Evolutionary conservation across 2,797 vertebrate genomes (phyloP).

Genomic region (Tauraco hartlaubi): DNA sequence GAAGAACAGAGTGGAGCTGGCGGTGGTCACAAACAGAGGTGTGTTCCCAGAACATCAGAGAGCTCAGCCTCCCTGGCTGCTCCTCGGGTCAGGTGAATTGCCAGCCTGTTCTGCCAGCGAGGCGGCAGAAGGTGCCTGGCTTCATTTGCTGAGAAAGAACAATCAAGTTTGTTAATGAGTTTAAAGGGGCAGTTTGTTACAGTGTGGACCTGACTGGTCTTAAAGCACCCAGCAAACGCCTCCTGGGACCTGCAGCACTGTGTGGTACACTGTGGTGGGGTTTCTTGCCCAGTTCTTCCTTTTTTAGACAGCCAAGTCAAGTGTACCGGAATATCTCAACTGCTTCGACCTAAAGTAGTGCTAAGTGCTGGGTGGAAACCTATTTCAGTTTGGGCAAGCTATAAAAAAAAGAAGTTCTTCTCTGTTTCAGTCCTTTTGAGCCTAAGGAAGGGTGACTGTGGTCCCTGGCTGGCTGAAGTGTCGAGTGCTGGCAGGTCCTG

Average conservation of each 20-base stretch:
- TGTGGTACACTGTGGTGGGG: background rate
- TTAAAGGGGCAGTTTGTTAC: background rate
- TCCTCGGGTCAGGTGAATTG: rapidly evolving
- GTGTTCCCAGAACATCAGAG: conserved; percentile 4
- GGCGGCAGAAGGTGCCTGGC: background rate
- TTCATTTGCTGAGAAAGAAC: background rate
- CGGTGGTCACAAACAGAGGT: background rate
- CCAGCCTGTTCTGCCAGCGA: background rate
- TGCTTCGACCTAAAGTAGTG: background rate
- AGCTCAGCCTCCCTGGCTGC: background rate
- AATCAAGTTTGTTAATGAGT: background rate
- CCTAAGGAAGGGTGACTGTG: background rate
- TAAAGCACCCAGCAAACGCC: background rate
- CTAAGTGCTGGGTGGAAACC: conserved; percentile 62
- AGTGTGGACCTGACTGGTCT: background rate
- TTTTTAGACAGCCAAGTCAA: conserved; percentile 1
- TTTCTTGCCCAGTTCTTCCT: background rate
- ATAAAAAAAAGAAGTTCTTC: conserved; percentile 19
- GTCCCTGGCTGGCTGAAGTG: background rate
- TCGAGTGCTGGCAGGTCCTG: conserved; percentile 21
- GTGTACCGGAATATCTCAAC: conserved; percentile 5
- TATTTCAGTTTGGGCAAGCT: background rate
- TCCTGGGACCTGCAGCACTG: background rate
- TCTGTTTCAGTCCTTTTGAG: background rate
- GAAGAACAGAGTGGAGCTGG: background rate